Conservation (phyloP, 2,888 invertebrate species). For the Fragum sueziense region DNA sequence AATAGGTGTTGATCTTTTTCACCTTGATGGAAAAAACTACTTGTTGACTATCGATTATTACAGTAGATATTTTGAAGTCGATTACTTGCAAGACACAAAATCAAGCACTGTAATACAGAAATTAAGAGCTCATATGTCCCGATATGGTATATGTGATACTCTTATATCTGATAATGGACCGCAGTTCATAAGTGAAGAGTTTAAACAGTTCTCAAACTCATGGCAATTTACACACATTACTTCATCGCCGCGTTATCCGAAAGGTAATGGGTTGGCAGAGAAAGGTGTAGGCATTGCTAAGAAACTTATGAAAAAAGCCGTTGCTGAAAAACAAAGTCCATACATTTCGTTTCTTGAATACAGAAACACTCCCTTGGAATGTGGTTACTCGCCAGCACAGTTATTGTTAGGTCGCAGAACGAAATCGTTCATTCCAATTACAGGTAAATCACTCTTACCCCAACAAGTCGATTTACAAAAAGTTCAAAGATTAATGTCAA, state of each 20-base stretch:
- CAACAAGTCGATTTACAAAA: too few relatives aligned
- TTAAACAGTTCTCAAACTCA: slow-evolving; percentile 41
- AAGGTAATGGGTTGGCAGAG: slow-evolving; percentile 46
- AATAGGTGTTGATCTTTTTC: too few relatives aligned
- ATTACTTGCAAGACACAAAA: slow-evolving; percentile 27
- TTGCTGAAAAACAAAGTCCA: slow-evolving; percentile 29
- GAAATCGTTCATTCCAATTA: too few relatives aligned
- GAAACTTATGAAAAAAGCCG: slow-evolving; percentile 36
- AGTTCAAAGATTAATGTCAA: too few relatives aligned
- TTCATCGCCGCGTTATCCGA: slow-evolving; percentile 39
- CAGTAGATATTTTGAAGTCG: slow-evolving; percentile 59
- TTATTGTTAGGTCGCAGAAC: too few relatives aligned
- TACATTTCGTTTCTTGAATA: slow-evolving; percentile 54
- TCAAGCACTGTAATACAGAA: slow-evolving; percentile 43
- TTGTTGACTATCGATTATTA: slow-evolving; percentile 51
- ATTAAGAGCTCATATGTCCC: slow-evolving; percentile 41
- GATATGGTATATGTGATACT: slow-evolving; percentile 50
- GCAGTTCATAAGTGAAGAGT: slow-evolving; percentile 39
- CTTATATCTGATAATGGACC: slow-evolving; percentile 50
- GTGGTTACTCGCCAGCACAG: slow-evolving; percentile 47
- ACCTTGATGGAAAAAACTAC: slow-evolving; percentile 32
- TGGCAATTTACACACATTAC: slow-evolving; percentile 52
- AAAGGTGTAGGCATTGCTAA: slow-evolving; percentile 53
- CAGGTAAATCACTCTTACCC: too few relatives aligned
- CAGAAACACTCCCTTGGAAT: slow-evolving; percentile 53